Evolutionary conservation across 35 echinoderm and acorn worm genomes (phyloP).

Genomic region (Apostichopus japonicus): DNA sequence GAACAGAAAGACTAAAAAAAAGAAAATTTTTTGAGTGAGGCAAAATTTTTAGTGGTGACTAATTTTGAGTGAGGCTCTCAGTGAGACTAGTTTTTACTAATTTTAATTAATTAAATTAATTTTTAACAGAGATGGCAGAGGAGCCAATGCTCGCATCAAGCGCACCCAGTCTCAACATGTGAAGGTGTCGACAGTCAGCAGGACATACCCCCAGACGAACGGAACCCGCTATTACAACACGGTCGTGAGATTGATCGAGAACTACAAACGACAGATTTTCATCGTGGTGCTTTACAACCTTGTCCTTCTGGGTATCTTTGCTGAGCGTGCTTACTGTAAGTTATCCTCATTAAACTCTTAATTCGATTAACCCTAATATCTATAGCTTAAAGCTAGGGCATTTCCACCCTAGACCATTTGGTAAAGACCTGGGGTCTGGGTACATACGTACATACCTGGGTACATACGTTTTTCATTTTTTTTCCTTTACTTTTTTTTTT

Average conservation of each 20-base stretch:
- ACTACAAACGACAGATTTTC: constrained; percentile 90
- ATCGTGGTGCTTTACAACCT: constrained; percentile 76
- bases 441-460: no score
- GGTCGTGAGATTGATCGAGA: constrained; percentile 84
- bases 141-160: constrained; percentile 4
- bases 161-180: constrained; percentile 57
- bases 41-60: no score
- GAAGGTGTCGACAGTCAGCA: constrained; percentile 61
- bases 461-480: no score
- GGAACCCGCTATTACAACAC: constrained; percentile 51
- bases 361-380: no score
- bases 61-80: no score
- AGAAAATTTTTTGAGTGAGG: no score
- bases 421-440: no score
- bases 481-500: no score
- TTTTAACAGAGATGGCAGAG: constrained; percentile 18
- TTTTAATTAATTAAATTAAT: background rate
- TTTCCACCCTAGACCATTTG: no score
- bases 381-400: no score
- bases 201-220: constrained; percentile 64
- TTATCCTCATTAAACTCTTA: background rate
- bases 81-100: no score
- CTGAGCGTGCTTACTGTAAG: constrained; percentile 98
- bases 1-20: no score
- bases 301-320: constrained; percentile 79